Evolutionary conservation across 2,888 invertebrate genomes (phyloP).

Genomic region (Actias luna): DNA sequence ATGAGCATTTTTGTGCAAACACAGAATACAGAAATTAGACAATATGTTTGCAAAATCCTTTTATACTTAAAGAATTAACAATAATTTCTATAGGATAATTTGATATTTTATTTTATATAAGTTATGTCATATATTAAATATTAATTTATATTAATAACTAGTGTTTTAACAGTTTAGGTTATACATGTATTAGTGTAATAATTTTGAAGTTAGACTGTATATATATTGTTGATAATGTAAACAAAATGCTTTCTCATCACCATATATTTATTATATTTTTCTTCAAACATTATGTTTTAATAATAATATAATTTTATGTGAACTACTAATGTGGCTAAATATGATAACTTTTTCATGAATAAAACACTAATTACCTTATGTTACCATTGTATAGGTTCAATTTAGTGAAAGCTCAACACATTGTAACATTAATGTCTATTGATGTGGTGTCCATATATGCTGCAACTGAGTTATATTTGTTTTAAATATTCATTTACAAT

Average conservation of each 20-base stretch:
- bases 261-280: neutral
- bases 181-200: neutral
- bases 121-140: neutral
- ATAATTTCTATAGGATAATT: neutral
- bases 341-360: too few relatives aligned
- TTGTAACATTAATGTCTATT: too few relatives aligned
- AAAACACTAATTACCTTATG: too few relatives aligned
- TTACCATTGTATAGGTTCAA: too few relatives aligned
- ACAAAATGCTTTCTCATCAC: neutral
- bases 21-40: neutral
- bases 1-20: neutral
- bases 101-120: neutral
- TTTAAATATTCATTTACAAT: too few relatives aligned
- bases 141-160: neutral
- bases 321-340: neutral
- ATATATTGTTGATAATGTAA: neutral
- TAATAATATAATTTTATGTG: neutral
- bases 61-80: neutral
- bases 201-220: neutral
- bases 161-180: neutral
- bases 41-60: constrained; percentile 8
- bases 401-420: too few relatives aligned
- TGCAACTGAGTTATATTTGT: too few relatives aligned
- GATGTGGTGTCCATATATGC: too few relatives aligned
- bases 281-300: neutral